These are phyloP conservation scores for Acanthacorydalis orientalis DNA, from an alignment of 2,888 invertebrate species.

Conservation along the genomic window DNA sequence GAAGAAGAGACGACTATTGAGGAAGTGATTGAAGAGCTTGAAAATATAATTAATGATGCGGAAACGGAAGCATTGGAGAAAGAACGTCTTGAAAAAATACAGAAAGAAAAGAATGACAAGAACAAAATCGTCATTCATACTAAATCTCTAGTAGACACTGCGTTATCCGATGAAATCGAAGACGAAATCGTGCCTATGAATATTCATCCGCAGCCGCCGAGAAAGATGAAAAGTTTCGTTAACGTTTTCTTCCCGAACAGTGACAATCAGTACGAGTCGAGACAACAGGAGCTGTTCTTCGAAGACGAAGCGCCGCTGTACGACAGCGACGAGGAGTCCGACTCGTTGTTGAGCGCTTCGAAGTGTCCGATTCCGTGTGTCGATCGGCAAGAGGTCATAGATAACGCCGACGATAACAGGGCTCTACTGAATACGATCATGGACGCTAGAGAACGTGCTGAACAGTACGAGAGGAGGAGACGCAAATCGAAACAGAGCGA, in stretches of 20 bases:
- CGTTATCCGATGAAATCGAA: constrained; percentile 37
- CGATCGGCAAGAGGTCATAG: constrained; percentile 1
- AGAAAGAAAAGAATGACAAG: constrained; percentile 18
- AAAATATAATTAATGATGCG: constrained; percentile 71
- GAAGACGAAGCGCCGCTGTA: constrained; percentile 35
- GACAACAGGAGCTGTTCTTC: constrained; percentile 35
- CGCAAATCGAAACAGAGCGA: constrained; percentile 21
- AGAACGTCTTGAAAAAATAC: constrained; percentile 20
- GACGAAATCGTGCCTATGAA: constrained; percentile 60
- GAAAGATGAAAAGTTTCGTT: constrained; percentile 52
- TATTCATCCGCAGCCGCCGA: constrained; percentile 65
- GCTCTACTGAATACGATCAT: constrained; percentile 38
- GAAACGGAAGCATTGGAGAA: constrained; percentile 48
- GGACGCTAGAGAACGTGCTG: constrained; percentile 31
- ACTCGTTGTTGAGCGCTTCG: constrained; percentile 50
- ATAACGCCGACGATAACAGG: constrained; percentile 23
- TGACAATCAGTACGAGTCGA: constrained; percentile 26
- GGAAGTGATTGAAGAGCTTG: constrained; percentile 70
- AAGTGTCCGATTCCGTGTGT: constrained; percentile 16
- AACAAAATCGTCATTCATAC: constrained; percentile 14
- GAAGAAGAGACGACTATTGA: constrained; percentile 72
- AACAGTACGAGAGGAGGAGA: constrained; percentile 17
- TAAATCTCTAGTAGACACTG: constrained; percentile 15
- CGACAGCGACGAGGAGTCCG: constrained; percentile 51
- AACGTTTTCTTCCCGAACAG: constrained; percentile 47